These are phyloP conservation scores for Myodes glareolus DNA, from an alignment of 2,113 vertebrate genomes.

Conservation along the genomic window DNA sequence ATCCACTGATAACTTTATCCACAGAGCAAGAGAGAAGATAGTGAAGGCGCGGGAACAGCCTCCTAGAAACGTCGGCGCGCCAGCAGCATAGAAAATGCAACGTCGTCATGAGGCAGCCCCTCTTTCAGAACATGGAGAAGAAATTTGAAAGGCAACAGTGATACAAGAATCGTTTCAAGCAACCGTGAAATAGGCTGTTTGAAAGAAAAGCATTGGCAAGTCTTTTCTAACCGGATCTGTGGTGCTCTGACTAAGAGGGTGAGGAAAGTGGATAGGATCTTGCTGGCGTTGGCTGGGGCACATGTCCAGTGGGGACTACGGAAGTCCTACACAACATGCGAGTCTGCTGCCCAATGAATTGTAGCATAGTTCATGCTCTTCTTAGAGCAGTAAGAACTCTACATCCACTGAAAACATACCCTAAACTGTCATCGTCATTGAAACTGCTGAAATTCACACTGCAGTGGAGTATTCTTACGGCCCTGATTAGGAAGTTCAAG, in stretches of 20 bases:
- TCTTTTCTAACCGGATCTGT: background rate
- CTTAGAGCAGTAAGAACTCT: background rate
- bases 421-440: background rate
- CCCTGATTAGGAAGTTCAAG: background rate
- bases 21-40: background rate
- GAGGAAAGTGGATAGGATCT: background rate
- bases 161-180: background rate
- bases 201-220: background rate
- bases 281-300: background rate
- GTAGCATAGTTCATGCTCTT: background rate
- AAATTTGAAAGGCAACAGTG: background rate
- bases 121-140: background rate
- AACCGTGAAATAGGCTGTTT: conserved; percentile 6
- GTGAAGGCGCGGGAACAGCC: background rate
- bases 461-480: background rate
- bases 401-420: background rate
- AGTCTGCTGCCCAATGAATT: background rate
- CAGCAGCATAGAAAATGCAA: background rate
- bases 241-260: background rate
- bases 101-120: background rate
- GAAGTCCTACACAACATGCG: background rate
- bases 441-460: background rate
- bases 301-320: background rate
- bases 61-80: background rate
- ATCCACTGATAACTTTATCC: background rate